Evolutionary conservation across 53 echinoderm and acorn worm genomes (phyloP), one percentile per base, ranked within the genome.

Genomic region (Holothuria scabra): DNA sequence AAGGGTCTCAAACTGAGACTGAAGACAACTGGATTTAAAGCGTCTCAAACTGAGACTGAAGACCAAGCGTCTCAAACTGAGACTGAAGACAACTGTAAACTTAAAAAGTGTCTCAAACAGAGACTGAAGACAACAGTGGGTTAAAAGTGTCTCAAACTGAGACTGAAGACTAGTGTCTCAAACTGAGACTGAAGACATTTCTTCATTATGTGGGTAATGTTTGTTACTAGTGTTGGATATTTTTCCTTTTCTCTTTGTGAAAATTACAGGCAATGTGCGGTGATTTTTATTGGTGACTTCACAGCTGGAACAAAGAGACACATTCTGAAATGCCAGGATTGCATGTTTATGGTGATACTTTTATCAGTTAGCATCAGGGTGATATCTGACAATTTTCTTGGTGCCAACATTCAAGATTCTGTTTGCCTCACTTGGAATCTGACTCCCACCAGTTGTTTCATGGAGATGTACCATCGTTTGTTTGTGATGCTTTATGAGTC

Each of bases 31-130:
- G 23, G 85, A n/a, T 58, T 74, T 7, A 70, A 76, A 30, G 82
- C 28, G 61, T 81, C 65, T 85, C 90, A 90, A 90, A 90, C 82
- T n/a, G 86, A 79, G 86, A 59, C 82, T 21, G 60, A 80, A 60
- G 56, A 83, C 37, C 29, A 57, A 76, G 65, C n/a, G 33, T 85
- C 76, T 80, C 86, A 86, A 85, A 62, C 63, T 76, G 86, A 86
- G 86, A 70, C 75, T 34, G 44, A 34, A 82, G 62, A 67, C 62
- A 4, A 74, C 44, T 55, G 41, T 58, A 83, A 83, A 70, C 74
- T 9, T 32, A 25, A 29, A 26, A 28, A 75, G 82, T 13, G 61
- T 82, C 65, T 65, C 61, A 82, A 82, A 82, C 65, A 12, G 65
- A 60, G 61, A 63, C 62, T 82, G 38, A 63, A 38, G 82, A 60